A percentile compares a stretch with the other conserved stretches of the same genome.
Conservation (phyloP, 2,888 invertebrate genomes). For the Steinernema carpocapsae region DNA sequence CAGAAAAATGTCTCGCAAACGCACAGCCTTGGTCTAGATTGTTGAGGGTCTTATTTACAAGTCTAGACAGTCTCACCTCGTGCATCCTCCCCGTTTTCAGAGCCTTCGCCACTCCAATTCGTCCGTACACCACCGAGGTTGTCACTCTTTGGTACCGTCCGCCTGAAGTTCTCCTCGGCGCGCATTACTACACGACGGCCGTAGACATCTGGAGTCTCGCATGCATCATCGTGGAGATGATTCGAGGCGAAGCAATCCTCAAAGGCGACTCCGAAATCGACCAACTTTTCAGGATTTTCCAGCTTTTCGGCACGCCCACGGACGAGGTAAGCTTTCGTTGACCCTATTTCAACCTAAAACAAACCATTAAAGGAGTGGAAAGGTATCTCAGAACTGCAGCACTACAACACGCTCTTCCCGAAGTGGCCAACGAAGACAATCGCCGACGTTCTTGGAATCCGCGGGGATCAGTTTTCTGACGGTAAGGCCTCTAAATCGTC, state of each 20-base stretch:
- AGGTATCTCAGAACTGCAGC: constrained; percentile 86
- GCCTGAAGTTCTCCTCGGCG: constrained; percentile 57
- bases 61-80: too few species aligned
- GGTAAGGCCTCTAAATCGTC: not conserved
- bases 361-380: constrained; percentile 72
- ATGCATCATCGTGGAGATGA: constrained; percentile 73
- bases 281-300: constrained; percentile 94
- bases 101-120: constrained; percentile 77
- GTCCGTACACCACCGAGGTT: constrained; percentile 88
- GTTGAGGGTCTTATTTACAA: too few species aligned
- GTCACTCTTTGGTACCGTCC: constrained; percentile 71
- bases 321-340: constrained; percentile 81
- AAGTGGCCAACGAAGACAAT: constrained; percentile 46
- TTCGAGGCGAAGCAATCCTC: constrained; percentile 82
- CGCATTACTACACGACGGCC: constrained; percentile 59
- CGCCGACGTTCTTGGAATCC: not conserved
- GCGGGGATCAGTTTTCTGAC: not conserved
- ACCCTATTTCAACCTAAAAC: not conserved
- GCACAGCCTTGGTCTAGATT: too few species aligned
- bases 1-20: too few species aligned
- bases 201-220: constrained; percentile 73
- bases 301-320: constrained; percentile 89
- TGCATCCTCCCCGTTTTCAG: constrained; percentile 30
- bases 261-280: constrained; percentile 98
- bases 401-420: constrained; percentile 80